These are phyloP conservation scores for Neolamprologus sp. DNA, from an alignment of 2,113 vertebrate genomes.

Conservation along the genomic window DNA sequence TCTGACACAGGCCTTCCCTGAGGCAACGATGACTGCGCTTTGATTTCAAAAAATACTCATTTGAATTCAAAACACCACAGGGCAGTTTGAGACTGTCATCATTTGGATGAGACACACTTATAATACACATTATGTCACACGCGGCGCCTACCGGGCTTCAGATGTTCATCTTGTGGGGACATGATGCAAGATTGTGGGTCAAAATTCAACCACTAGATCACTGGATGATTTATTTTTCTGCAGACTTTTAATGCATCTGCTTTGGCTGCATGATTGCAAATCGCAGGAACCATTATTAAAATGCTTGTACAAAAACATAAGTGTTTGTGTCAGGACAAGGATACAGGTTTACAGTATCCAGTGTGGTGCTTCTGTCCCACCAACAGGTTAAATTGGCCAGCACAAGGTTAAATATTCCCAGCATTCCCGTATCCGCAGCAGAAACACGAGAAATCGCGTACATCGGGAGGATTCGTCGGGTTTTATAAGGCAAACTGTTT, in stretches of 20 bases:
- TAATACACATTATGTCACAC: not conserved
- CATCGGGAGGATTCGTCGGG: not conserved
- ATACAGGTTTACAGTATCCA: not conserved
- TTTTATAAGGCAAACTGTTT: not conserved
- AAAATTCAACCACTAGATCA: not conserved
- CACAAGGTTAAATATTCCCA: not conserved
- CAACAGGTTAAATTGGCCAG: not conserved
- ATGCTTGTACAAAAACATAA: not conserved
- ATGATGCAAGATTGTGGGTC: not conserved
- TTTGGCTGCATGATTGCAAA: not conserved
- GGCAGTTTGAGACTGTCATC: not conserved
- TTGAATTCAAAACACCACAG: not conserved
- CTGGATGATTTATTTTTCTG: not conserved
- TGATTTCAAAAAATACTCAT: not conserved
- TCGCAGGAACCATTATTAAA: not conserved
- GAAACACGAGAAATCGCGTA: accelerated
- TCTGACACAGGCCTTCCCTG: not conserved
- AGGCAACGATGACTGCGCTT: not conserved
- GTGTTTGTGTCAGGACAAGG: not conserved
- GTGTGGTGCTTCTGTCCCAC: not conserved
- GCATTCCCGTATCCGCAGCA: not conserved
- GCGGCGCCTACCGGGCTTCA: not conserved
- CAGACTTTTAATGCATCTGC: not conserved
- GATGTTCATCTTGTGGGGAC: not conserved
- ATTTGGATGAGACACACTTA: not conserved